These are phyloP conservation scores for Oscheius onirici DNA, from an alignment of 2,888 invertebrate species.

Conservation along the genomic window DNA sequence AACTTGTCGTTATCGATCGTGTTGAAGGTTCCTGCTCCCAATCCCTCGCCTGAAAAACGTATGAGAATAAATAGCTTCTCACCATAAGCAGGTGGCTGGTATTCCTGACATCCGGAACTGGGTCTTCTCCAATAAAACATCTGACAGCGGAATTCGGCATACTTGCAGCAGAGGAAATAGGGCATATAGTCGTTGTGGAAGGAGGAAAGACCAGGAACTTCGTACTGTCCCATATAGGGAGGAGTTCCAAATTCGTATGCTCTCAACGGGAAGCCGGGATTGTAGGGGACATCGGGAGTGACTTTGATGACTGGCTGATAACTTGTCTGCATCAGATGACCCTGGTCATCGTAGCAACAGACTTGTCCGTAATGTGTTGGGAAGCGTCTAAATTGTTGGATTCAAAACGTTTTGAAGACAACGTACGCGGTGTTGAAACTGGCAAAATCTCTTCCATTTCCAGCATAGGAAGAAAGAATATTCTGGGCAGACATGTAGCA, in stretches of 20 bases:
- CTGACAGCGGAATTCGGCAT: conserved; percentile 93
- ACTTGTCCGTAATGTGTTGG: conserved; percentile 81
- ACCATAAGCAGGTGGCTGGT: conserved; percentile 86
- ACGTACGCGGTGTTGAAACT: conserved; percentile 52
- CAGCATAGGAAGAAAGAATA: conserved; percentile 65
- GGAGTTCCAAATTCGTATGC: conserved; percentile 85
- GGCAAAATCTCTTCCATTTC: conserved; percentile 45
- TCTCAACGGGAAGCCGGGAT: conserved; percentile 69
- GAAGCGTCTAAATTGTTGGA: conserved; percentile 56
- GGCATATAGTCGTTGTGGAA: conserved; percentile 96
- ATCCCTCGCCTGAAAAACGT: conserved; percentile 87
- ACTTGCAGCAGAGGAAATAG: conserved; percentile 91
- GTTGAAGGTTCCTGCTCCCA: conserved; percentile 91
- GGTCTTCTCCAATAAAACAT: conserved; percentile 89
- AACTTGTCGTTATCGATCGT: conserved; percentile 91
- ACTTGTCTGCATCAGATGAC: conserved; percentile 89
- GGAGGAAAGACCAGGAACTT: conserved; percentile 88
- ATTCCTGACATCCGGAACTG: conserved; percentile 93
- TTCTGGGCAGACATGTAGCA: conserved; percentile 76
- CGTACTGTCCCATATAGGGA: conserved; percentile 93
- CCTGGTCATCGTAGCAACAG: conserved; percentile 93
- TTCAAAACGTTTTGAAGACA: neutral
- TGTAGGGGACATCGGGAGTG: conserved; percentile 62
- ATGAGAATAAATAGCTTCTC: too few relatives aligned
- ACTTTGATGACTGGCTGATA: conserved; percentile 81